Conservation (phyloP, 2,113 vertebrate genomes). For the Psilopsiagon aymara region DNA sequence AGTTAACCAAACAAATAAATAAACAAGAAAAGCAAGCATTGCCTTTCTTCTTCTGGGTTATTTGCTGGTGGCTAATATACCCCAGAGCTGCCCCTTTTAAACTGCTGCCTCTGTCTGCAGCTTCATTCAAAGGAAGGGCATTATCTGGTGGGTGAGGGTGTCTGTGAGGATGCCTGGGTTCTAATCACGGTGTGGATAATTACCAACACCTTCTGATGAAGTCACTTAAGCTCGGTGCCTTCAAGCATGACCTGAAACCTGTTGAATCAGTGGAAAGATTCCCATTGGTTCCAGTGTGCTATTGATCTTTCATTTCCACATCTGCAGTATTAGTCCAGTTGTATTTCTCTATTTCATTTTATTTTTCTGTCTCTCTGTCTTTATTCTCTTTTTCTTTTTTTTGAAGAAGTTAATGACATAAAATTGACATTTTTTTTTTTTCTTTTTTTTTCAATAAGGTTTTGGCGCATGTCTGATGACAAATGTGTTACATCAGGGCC, state of each 20-base stretch:
- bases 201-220: slow-evolving; percentile 45
- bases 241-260: slow-evolving; percentile 28
- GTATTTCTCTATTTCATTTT: neutral
- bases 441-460: neutral
- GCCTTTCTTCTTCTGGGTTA: neutral
- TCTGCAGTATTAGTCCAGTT: neutral
- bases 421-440: neutral
- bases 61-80: slow-evolving; percentile 16
- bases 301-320: slow-evolving; percentile 15
- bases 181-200: slow-evolving; percentile 50
- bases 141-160: neutral
- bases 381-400: neutral
- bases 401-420: neutral
- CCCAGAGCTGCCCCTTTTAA: neutral
- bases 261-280: slow-evolving; percentile 32
- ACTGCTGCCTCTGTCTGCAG: neutral
- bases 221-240: slow-evolving; percentile 45
- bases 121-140: neutral
- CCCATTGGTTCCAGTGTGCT: slow-evolving; percentile 1
- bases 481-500: neutral
- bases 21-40: neutral
- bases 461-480: neutral
- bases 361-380: neutral
- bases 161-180: neutral
- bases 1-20: neutral